phyloP scores from a whole-genome alignment of 2,888 invertebrate genomes.

The Tinea semifulvella region DNA sequence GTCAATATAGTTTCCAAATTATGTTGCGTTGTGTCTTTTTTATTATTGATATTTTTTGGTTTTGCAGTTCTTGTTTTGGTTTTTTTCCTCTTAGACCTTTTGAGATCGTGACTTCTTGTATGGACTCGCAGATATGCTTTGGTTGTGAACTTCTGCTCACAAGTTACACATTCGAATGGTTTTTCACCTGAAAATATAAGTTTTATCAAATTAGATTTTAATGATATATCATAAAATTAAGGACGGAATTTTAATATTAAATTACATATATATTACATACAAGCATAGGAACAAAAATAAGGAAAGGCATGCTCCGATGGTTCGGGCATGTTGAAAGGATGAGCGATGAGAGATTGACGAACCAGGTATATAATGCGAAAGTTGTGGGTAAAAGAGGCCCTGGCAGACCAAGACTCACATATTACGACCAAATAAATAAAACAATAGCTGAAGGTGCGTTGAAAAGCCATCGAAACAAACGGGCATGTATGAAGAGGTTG shows the following conservation, averaged over 20 bases:
- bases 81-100: conserved; percentile 21
- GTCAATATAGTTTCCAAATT: neutral
- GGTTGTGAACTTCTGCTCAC: conserved; percentile 37
- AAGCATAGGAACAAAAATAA: too few relatives aligned
- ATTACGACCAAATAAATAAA: too few relatives aligned
- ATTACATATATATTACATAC: neutral
- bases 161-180: conserved; percentile 45
- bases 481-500: too few relatives aligned
- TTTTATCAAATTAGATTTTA: neutral
- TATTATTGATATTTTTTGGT: neutral
- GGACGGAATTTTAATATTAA: neutral
- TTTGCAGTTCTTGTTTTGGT: neutral
- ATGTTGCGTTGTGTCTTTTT: neutral
- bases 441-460: too few relatives aligned
- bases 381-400: too few relatives aligned
- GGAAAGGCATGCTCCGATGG: too few relatives aligned
- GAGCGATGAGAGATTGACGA: too few relatives aligned
- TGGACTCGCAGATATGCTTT: conserved; percentile 43
- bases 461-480: too few relatives aligned
- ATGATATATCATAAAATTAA: neutral
- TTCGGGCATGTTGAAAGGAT: too few relatives aligned
- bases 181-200: conserved; percentile 39
- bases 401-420: too few relatives aligned
- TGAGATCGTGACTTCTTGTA: conserved; percentile 34
- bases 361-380: too few relatives aligned